Percentiles rank a stretch among this genome's conserved stretches.
Evolutionary conservation across 2,888 invertebrate genomes (phyloP).

Genomic region (Heliconius aoede): DNA sequence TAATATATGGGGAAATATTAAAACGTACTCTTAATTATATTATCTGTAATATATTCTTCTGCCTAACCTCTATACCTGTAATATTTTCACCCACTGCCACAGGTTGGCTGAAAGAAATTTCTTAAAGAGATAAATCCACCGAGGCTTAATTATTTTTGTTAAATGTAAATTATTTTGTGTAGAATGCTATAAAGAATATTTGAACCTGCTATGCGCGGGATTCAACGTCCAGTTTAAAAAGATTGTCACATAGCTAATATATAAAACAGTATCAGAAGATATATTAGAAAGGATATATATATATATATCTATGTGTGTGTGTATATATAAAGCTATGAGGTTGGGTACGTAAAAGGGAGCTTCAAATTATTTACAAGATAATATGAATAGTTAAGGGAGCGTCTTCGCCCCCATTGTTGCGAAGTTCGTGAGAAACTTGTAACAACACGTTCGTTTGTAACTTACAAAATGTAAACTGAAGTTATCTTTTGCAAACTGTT

Average conservation of each 20-base stretch:
- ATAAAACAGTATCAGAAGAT: background rate
- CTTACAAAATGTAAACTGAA: conserved; percentile 33
- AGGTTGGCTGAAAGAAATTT: too few relatives aligned
- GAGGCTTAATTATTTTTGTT: too few relatives aligned
- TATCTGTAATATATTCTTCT: too few relatives aligned
- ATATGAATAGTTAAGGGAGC: conserved; percentile 44
- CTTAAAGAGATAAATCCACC: too few relatives aligned
- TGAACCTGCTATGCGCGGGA: background rate
- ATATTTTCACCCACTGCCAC: too few relatives aligned
- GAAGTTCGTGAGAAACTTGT: conserved; percentile 36
- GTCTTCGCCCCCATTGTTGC: conserved; percentile 38
- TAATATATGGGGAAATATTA: background rate
- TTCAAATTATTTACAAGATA: conserved; percentile 35
- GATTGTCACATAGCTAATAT: background rate
- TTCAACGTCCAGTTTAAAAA: background rate
- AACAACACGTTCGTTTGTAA: conserved; percentile 44
- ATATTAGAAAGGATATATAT: conserved; percentile 3
- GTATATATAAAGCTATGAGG: conserved; percentile 5
- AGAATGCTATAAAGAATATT: too few relatives aligned
- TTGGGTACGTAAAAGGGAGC: conserved; percentile 1
- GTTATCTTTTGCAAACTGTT: conserved; percentile 31
- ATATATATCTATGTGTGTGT: conserved; percentile 7
- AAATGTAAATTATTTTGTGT: too few relatives aligned
- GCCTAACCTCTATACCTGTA: too few relatives aligned
- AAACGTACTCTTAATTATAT: background rate